Conservation (phyloP, 2,888 invertebrate genomes). For the Leucophenga maculata region DNA sequence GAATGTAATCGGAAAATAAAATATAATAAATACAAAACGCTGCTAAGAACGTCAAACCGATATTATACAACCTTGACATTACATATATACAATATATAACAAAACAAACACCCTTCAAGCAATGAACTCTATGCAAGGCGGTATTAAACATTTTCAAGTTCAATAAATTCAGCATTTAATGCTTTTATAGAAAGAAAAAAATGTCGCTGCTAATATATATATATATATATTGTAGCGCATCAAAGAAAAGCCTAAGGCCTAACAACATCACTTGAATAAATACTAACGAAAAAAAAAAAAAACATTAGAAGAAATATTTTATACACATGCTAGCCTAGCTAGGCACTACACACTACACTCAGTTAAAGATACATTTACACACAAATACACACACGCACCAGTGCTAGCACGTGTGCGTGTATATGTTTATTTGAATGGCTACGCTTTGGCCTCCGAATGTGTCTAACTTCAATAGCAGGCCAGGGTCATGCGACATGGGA, state of each 20-base stretch:
- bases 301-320: conserved; percentile 1
- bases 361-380: neutral
- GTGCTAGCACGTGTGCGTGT: conserved; percentile 6
- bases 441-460: conserved; percentile 66
- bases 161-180: too few relatives aligned
- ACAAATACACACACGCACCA: neutral
- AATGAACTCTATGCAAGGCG: too few relatives aligned
- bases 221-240: neutral
- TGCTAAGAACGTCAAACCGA: too few relatives aligned
- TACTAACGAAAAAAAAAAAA: conserved; percentile 31
- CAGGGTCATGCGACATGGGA: conserved; percentile 70
- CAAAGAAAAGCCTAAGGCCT: neutral
- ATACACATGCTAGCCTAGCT: too few relatives aligned
- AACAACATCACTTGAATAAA: neutral
- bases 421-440: conserved; percentile 52
- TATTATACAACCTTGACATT: too few relatives aligned
- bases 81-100: too few relatives aligned
- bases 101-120: too few relatives aligned
- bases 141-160: too few relatives aligned
- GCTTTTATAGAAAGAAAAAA: too few relatives aligned
- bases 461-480: conserved; percentile 70
- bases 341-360: too few relatives aligned
- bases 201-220: neutral
- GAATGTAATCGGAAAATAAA: too few relatives aligned
- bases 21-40: too few relatives aligned